Conservation (phyloP, 2,113 vertebrate species). For the Nerophis lumbriciformis region DNA sequence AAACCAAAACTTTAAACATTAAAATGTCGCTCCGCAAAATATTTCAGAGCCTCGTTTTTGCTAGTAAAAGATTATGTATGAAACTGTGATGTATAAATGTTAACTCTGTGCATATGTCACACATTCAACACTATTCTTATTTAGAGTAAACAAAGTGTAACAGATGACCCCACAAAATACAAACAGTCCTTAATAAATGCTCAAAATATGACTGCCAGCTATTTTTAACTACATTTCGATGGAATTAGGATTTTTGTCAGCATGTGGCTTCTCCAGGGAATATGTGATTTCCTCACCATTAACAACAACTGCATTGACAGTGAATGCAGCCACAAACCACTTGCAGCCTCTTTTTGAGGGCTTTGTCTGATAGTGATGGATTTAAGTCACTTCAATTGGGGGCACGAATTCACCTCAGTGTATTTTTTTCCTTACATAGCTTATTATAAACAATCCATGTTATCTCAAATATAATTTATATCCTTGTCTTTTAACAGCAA, state of each 20-base stretch:
- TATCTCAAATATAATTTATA: slow-evolving; percentile 1
- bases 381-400: slow-evolving; percentile 5
- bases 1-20: slow-evolving; percentile 14
- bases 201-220: background rate
- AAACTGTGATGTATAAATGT: slow-evolving; percentile 2
- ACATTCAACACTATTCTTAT: slow-evolving; percentile 10
- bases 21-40: slow-evolving; percentile 5
- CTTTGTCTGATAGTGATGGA: background rate
- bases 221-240: background rate
- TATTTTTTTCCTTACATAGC: slow-evolving; percentile 36
- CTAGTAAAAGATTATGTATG: background rate
- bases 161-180: background rate
- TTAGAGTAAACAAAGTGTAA: slow-evolving; percentile 1
- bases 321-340: slow-evolving; percentile 8
- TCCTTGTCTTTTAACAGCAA: background rate
- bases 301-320: background rate
- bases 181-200: background rate
- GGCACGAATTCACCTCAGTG: slow-evolving; percentile 16
- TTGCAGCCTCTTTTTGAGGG: background rate
- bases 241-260: background rate
- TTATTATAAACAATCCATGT: slow-evolving; percentile 49
- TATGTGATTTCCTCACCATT: background rate
- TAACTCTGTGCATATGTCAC: background rate
- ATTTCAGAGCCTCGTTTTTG: slow-evolving; percentile 2
- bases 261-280: background rate